phyloP scores from a whole-genome alignment of 2,888 invertebrate genomes.

The Drosophila borealis region DNA sequence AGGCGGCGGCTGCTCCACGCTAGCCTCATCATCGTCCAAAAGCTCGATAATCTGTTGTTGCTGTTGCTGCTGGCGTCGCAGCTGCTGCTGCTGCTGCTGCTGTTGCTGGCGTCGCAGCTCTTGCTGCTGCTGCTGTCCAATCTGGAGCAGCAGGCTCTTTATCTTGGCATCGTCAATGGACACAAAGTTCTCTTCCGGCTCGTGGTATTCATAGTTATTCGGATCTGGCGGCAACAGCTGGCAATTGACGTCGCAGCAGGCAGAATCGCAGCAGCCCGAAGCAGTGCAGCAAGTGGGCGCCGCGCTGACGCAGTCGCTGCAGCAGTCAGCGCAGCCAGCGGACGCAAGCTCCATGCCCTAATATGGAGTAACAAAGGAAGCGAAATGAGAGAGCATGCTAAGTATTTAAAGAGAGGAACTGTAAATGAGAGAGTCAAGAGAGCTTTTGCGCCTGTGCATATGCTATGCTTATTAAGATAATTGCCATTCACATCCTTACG shows the following conservation, averaged over 20 bases:
- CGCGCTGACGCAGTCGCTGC: constrained; percentile 50
- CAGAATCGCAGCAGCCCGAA: constrained; percentile 21
- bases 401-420: background rate
- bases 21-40: constrained; percentile 74
- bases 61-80: constrained; percentile 12
- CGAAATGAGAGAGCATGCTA: background rate
- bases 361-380: constrained; percentile 3
- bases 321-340: constrained; percentile 60
- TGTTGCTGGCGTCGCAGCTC: constrained; percentile 30
- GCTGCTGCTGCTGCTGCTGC: constrained; percentile 35
- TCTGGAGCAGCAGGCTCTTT: constrained; percentile 77
- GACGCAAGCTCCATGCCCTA: constrained; percentile 59
- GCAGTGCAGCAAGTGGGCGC: constrained; percentile 51
- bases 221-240: constrained; percentile 47
- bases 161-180: constrained; percentile 84
- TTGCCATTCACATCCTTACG: constrained; percentile 39
- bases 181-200: constrained; percentile 83
- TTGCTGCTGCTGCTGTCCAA: constrained; percentile 75
- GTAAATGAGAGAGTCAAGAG: background rate
- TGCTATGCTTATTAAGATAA: constrained; percentile 52
- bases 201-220: constrained; percentile 76
- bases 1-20: constrained; percentile 41
- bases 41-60: constrained; percentile 74
- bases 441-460: constrained; percentile 52
- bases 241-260: constrained; percentile 63